A percentile compares a stretch with the other conserved stretches of the same genome.
These are phyloP conservation scores for Hirtodrosophila trivittata DNA, from an alignment of 2,888 invertebrate genomes.

Conservation along the genomic window DNA sequence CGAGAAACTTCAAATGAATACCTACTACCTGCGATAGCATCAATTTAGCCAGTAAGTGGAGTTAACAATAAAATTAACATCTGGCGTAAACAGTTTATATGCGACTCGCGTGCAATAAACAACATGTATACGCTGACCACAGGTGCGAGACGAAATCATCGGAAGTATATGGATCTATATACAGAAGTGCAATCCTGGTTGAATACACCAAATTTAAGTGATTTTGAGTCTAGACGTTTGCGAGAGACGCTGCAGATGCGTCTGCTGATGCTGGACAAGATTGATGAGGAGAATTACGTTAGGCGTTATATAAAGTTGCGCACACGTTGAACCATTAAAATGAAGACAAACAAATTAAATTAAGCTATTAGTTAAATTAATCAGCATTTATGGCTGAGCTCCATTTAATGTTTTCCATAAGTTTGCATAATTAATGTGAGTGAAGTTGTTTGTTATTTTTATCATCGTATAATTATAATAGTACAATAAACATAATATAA, in stretches of 20 bases:
- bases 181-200: conserved; percentile 20
- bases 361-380: conserved; percentile 28
- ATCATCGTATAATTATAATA: conserved; percentile 57
- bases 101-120: background rate
- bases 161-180: conserved; percentile 19
- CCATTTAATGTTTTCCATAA: conserved; percentile 37
- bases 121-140: conserved; percentile 6
- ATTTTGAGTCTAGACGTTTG: conserved; percentile 14
- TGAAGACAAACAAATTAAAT: background rate
- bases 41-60: no score
- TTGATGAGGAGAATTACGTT: conserved; percentile 35
- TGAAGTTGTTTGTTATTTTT: conserved; percentile 50
- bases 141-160: background rate
- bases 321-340: conserved; percentile 18
- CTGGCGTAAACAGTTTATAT: conserved; percentile 3
- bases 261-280: conserved; percentile 30
- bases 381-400: conserved; percentile 17
- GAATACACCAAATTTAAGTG: conserved; percentile 17
- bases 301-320: conserved; percentile 39
- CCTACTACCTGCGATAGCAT: no score
- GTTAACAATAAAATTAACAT: conserved; percentile 3
- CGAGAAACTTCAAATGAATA: no score
- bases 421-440: conserved; percentile 58
- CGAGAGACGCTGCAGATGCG: conserved; percentile 21
- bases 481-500: conserved; percentile 72